phyloP scores from a whole-genome alignment of 2,797 vertebrate species.

The Arrhamphus sclerolepis region DNA sequence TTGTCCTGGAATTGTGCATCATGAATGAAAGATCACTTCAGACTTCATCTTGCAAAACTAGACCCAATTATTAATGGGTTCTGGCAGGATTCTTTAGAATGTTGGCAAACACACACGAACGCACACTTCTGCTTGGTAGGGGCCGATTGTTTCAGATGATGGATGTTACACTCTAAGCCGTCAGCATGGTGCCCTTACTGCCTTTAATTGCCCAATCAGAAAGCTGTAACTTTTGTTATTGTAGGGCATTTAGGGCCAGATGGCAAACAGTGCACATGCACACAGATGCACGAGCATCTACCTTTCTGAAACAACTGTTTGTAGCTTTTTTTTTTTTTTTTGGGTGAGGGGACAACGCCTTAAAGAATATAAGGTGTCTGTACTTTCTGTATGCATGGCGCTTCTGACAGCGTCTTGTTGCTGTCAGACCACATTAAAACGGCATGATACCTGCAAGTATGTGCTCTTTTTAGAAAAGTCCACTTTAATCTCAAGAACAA shows the following conservation, averaged over 20 bases:
- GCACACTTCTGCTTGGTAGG: constrained; percentile 60
- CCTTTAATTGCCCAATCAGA: constrained; percentile 83
- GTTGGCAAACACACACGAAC: constrained; percentile 21
- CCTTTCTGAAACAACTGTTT: constrained; percentile 55
- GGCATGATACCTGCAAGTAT: constrained; percentile 65
- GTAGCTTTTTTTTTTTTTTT: constrained; percentile 57
- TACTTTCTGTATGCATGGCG: constrained; percentile 26
- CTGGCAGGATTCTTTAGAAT: no score
- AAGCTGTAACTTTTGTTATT: constrained; percentile 80
- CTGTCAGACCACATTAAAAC: constrained; percentile 71
- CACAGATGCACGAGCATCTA: constrained; percentile 19
- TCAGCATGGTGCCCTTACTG: constrained; percentile 78
- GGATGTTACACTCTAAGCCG: constrained; percentile 79
- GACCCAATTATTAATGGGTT: no score
- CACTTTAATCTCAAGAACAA: constrained; percentile 71
- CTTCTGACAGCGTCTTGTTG: constrained; percentile 54
- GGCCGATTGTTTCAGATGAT: constrained; percentile 80
- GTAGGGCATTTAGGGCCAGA: constrained; percentile 74
- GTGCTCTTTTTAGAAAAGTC: constrained; percentile 56
- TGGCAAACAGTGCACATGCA: constrained; percentile 59
- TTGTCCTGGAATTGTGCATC: no score
- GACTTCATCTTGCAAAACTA: no score
- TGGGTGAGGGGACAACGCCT: constrained; percentile 43
- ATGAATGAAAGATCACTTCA: no score
- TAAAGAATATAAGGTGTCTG: constrained; percentile 42